phyloP scores from a whole-genome alignment of 1,140 invertebrate species.

The Piezodorus guildinii region DNA sequence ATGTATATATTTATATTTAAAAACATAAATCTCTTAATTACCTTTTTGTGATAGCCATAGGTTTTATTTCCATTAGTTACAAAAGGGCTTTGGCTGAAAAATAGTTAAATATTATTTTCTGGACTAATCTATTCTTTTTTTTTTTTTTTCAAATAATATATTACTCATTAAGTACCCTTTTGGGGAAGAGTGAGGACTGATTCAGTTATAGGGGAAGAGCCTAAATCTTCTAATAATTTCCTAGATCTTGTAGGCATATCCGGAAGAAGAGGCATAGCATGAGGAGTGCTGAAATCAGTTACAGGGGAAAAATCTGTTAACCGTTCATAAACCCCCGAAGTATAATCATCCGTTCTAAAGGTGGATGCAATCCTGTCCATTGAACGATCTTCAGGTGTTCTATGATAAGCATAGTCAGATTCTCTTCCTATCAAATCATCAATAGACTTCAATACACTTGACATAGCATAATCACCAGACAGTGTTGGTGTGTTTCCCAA shows the following conservation, averaged over 20 bases:
- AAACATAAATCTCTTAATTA: background rate
- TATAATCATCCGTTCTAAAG: constrained; percentile 39
- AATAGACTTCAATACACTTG: constrained; percentile 40
- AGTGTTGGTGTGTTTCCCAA: constrained; percentile 15
- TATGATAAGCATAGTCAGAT: constrained; percentile 25
- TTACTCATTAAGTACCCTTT: constrained; percentile 33
- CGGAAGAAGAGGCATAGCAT: constrained; percentile 49
- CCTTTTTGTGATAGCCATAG: background rate
- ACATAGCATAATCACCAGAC: constrained; percentile 31
- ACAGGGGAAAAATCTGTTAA: constrained; percentile 38
- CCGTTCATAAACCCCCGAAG: constrained; percentile 35
- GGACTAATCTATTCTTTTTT: background rate
- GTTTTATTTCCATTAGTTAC: background rate
- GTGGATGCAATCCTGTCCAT: constrained; percentile 42
- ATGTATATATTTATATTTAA: too few relatives aligned
- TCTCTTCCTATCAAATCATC: constrained; percentile 37
- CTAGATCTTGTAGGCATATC: constrained; percentile 49
- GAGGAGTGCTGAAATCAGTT: constrained; percentile 40
- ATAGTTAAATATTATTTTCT: background rate
- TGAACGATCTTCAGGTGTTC: constrained; percentile 39
- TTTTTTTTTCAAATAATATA: background rate
- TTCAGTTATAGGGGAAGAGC: constrained; percentile 40
- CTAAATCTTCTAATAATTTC: constrained; percentile 47
- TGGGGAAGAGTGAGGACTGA: constrained; percentile 31
- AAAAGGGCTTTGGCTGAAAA: background rate